phyloP scores from a whole-genome alignment of 2,888 invertebrate genomes.

The Teinopalpus imperialis region DNA sequence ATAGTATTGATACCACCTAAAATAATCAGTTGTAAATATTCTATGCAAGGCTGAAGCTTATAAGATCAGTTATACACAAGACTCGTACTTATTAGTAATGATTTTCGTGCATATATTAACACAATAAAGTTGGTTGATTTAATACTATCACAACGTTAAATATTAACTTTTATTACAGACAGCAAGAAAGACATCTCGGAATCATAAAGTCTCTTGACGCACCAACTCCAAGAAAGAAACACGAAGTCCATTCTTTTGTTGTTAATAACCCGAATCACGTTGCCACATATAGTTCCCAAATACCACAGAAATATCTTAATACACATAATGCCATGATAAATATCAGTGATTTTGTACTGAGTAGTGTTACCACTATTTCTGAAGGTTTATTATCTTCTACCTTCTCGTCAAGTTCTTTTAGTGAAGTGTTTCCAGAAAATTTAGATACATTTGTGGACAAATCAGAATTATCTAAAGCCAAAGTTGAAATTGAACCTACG shows the following conservation, averaged over 20 bases:
- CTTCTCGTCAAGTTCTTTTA: neutral
- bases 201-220: conserved; percentile 81
- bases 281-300: conserved; percentile 42
- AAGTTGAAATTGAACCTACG: conserved; percentile 50
- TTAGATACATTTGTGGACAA: neutral
- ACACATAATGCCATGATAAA: conserved; percentile 46
- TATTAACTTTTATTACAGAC: conserved; percentile 79
- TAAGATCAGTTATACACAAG: too few relatives aligned
- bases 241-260: conserved; percentile 73
- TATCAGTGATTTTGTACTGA: conserved; percentile 30
- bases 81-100: too few relatives aligned
- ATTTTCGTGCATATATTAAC: too few relatives aligned
- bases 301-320: conserved; percentile 55
- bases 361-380: conserved; percentile 25
- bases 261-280: conserved; percentile 53
- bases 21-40: too few relatives aligned
- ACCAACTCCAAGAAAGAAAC: conserved; percentile 67
- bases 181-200: conserved; percentile 91
- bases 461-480: conserved; percentile 29
- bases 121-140: too few relatives aligned
- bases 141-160: too few relatives aligned
- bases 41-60: too few relatives aligned
- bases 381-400: conserved; percentile 10
- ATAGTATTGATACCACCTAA: too few relatives aligned
- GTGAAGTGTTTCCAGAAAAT: conserved; percentile 43